Percentiles rank a stretch among this genome's conserved stretches.
Evolutionary conservation across 2,888 invertebrate genomes (phyloP).

Genomic region (Sphaeridia pumilis): DNA sequence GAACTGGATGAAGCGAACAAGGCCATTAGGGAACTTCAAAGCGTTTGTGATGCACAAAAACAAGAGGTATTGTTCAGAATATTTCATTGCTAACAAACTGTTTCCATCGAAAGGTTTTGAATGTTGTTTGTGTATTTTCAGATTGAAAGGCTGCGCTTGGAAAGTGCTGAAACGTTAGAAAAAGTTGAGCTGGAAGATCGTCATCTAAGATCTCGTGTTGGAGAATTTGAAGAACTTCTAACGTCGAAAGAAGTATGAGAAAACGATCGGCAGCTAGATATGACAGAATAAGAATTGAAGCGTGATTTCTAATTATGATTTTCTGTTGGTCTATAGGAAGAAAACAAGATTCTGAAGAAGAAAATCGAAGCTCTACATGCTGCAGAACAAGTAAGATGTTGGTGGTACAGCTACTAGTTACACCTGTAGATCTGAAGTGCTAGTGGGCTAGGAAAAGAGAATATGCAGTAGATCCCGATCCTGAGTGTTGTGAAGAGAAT

Average conservation of each 20-base stretch:
- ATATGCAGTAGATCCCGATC: no score
- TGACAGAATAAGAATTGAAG: neutral
- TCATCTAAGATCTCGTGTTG: conserved; percentile 22
- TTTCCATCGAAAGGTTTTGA: neutral
- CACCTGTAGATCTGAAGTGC: no score
- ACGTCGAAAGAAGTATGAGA: conserved; percentile 27
- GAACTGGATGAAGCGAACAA: conserved; percentile 39
- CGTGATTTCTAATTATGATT: neutral
- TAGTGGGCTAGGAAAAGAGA: no score
- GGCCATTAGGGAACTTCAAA: conserved; percentile 46
- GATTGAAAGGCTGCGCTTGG: conserved; percentile 24
- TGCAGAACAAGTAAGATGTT: no score
- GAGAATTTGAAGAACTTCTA: conserved; percentile 25
- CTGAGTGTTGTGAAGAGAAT: no score
- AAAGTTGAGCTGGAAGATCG: conserved; percentile 22
- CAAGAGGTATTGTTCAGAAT: conserved; percentile 46
- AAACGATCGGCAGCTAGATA: neutral
- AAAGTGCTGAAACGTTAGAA: conserved; percentile 20
- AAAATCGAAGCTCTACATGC: no score
- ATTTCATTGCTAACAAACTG: neutral
- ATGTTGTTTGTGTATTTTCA: conserved; percentile 8
- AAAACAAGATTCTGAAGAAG: no score
- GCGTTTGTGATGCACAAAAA: conserved; percentile 49
- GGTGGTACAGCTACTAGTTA: no score
- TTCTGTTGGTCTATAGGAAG: conserved; percentile 16